These are phyloP conservation scores for Ryuthela nishihirai DNA, from an alignment of 2,888 invertebrate species.

Conservation along the genomic window DNA sequence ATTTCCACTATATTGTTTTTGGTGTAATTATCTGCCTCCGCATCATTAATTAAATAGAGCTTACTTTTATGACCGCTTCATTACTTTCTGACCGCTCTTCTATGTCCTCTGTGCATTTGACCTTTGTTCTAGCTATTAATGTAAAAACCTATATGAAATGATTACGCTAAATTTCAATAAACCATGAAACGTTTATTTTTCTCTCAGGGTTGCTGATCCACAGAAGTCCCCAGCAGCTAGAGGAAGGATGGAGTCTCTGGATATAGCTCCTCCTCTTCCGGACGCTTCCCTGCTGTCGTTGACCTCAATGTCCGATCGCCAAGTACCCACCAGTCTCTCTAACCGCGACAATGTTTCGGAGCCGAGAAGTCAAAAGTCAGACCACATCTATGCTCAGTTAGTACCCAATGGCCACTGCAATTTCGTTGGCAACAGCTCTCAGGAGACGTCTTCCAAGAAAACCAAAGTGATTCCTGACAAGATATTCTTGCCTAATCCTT, in stretches of 20 bases:
- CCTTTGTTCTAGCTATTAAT: too few species aligned
- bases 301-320: constrained; percentile 5
- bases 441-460: background rate
- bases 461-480: background rate
- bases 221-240: too few species aligned
- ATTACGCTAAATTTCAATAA: too few species aligned
- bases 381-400: constrained; percentile 30
- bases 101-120: too few species aligned
- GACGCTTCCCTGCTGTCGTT: constrained; percentile 17
- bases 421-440: background rate
- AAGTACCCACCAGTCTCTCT: background rate
- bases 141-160: too few species aligned
- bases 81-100: too few species aligned
- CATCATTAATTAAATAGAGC: too few species aligned
- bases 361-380: constrained; percentile 7
- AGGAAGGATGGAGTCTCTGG: constrained; percentile 25
- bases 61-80: too few species aligned
- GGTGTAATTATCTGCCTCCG: too few species aligned
- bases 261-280: constrained; percentile 10
- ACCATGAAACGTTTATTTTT: too few species aligned
- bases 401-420: background rate
- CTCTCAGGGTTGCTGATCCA: too few species aligned
- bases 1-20: too few species aligned
- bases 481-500: constrained; percentile 6
- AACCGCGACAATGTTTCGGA: background rate